A percentile compares a stretch with the other conserved stretches of the same genome.
phyloP scores from a whole-genome alignment of 2,113 vertebrate species.

The Tragelaphus strepsiceros region DNA sequence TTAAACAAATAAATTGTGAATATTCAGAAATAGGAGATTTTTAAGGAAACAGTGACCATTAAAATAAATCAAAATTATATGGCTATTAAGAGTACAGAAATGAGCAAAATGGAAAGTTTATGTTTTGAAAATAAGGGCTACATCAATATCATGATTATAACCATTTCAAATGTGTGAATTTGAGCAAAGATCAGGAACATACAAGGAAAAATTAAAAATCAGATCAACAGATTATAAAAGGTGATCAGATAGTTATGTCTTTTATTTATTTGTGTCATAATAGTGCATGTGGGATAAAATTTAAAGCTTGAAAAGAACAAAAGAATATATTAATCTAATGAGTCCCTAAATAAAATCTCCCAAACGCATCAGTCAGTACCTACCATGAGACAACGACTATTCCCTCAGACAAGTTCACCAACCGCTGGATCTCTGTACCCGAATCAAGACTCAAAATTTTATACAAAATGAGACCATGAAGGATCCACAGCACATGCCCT shows the following conservation, averaged over 20 bases:
- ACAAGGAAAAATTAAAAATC: background rate
- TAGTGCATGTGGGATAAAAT: background rate
- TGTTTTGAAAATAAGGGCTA: background rate
- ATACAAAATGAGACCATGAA: background rate
- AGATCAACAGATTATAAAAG: background rate
- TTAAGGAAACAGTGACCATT: background rate
- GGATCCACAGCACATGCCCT: background rate
- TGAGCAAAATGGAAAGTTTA: background rate
- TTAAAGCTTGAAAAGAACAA: background rate
- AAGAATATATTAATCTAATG: background rate
- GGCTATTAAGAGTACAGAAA: conserved; percentile 26
- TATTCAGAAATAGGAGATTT: conserved; percentile 3
- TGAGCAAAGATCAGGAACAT: background rate
- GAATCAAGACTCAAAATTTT: background rate
- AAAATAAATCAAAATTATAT: background rate
- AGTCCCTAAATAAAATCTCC: background rate
- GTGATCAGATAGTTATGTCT: background rate
- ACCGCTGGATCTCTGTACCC: background rate
- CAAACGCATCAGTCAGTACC: background rate
- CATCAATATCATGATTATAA: background rate
- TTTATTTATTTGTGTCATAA: background rate
- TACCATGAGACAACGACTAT: background rate
- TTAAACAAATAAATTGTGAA: background rate
- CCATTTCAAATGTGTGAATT: background rate
- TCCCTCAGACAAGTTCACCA: background rate